These are phyloP conservation scores for Cotesia congregata DNA, from an alignment of 2,888 invertebrate genomes.

Conservation along the genomic window DNA sequence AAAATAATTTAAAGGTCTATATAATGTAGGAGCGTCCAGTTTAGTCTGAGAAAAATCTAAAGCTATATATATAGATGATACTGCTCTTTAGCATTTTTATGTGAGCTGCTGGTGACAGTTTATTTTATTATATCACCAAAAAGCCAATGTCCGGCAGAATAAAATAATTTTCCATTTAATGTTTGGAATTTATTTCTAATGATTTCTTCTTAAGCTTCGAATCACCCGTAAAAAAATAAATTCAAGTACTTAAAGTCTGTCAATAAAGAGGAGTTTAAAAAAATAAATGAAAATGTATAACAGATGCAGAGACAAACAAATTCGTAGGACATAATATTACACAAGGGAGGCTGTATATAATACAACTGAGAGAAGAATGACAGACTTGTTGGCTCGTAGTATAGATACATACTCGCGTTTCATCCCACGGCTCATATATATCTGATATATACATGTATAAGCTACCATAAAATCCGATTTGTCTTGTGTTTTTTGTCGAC, in stretches of 20 bases:
- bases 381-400: conserved; percentile 11
- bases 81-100: conserved; percentile 69
- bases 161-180: conserved; percentile 32
- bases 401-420: conserved; percentile 10
- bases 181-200: conserved; percentile 14
- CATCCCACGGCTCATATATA: conserved; percentile 24
- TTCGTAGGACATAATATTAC: conserved; percentile 26
- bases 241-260: not conserved
- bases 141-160: conserved; percentile 53
- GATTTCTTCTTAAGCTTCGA: not conserved
- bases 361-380: conserved; percentile 23
- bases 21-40: not conserved
- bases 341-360: conserved; percentile 25
- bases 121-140: conserved; percentile 65
- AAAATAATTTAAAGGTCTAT: not conserved
- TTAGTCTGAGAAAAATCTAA: not conserved
- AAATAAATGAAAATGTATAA: conserved; percentile 21
- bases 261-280: not conserved
- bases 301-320: conserved; percentile 33
- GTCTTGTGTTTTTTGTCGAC: conserved; percentile 38
- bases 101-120: conserved; percentile 69
- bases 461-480: conserved; percentile 47
- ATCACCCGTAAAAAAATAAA: not conserved
- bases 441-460: not conserved
- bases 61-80: conserved; percentile 31